Base-by-base conservation (phyloP, 2,113 vertebrate genomes). In the Sinocyclocheilus anshuiensis region DNA sequence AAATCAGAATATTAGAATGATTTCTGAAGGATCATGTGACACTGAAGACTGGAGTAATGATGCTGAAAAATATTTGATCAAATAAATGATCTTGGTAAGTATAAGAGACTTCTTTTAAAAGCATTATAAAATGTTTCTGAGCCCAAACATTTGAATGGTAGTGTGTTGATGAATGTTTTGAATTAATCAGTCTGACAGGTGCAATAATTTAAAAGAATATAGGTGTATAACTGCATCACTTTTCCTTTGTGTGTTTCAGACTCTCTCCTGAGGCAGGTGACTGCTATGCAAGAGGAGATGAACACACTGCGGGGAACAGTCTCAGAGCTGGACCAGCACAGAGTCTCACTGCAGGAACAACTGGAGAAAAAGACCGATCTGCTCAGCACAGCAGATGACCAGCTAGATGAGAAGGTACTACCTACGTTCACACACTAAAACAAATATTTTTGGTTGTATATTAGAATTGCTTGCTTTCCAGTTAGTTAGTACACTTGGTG, bases 361-460 rank as follows among this genome's bases (percentile, higher is more conserved):
- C 61, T 96, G 89, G 94, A 96, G 91, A 92, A 94, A 91, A 95
- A 93, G 89, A 90, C 83, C 81, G 91, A 93, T 76, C 94, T 93
- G 84, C 94, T 95, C 80, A 85, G 89, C 82, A 67, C 91, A 80
- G 90, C 95, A 77, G 93, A 95, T 91, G 90, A 93, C 88, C 94
- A 84, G 72, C 91, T 96, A 33, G 89, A 90, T 29, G 88, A 91
- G 6, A 91, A 91, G 82, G 92, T 92, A 76, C 11, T 42, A 24
- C 26, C n/a, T 16, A 39, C 48, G n/a, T 10, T 77, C n/a, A 16
- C 15, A 75, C 48, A 79, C 55, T 72, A 61, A 59, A 61, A 61
- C 26, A 77, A 10, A 50, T 65, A 45, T 42, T 29, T 69, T 48
- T n/a, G 33, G 10, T 55, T 83, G 57, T 74, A 12, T 48, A 39